These are phyloP conservation scores for Lacerta bilineata DNA, from an alignment of 2,797 vertebrate species.

Conservation along the genomic window DNA sequence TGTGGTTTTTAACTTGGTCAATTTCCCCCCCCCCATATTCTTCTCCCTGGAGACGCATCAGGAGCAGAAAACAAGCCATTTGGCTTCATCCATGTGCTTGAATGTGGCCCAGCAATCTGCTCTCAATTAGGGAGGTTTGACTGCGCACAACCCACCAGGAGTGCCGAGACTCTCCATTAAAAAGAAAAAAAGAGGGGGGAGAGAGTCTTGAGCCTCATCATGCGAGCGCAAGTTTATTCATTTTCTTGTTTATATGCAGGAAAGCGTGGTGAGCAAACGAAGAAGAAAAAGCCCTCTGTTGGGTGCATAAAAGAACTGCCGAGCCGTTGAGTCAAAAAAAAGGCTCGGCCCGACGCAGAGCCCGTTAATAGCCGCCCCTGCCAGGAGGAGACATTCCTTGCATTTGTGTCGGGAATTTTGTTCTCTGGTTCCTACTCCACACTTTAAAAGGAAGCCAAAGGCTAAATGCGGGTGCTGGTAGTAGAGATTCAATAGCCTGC, in stretches of 20 bases:
- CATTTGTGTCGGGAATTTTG: conserved; percentile 70
- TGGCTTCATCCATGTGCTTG: conserved; percentile 14
- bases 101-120: not conserved
- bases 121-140: conserved; percentile 39
- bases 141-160: conserved; percentile 30
- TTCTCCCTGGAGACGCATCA: not conserved
- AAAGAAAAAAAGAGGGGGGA: not conserved
- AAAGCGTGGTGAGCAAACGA: conserved; percentile 57
- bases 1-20: not conserved
- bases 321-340: conserved; percentile 59
- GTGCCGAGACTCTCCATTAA: conserved; percentile 41
- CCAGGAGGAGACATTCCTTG: conserved; percentile 58
- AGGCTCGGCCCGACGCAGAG: conserved; percentile 53
- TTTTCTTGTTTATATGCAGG: conserved; percentile 61
- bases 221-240: conserved; percentile 65
- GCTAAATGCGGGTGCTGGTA: conserved; percentile 69
- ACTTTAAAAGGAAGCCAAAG: conserved; percentile 61
- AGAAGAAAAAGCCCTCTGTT: conserved; percentile 57
- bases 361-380: conserved; percentile 62
- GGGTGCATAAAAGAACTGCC: conserved; percentile 61
- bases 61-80: not conserved
- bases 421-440: conserved; percentile 62
- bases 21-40: not conserved
- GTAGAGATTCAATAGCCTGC: conserved; percentile 66
- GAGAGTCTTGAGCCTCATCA: conserved; percentile 64